A percentile compares a stretch with the other conserved stretches of the same genome.
Evolutionary conservation across 1,140 invertebrate species (phyloP).

Genomic region (Pantala flavescens): DNA sequence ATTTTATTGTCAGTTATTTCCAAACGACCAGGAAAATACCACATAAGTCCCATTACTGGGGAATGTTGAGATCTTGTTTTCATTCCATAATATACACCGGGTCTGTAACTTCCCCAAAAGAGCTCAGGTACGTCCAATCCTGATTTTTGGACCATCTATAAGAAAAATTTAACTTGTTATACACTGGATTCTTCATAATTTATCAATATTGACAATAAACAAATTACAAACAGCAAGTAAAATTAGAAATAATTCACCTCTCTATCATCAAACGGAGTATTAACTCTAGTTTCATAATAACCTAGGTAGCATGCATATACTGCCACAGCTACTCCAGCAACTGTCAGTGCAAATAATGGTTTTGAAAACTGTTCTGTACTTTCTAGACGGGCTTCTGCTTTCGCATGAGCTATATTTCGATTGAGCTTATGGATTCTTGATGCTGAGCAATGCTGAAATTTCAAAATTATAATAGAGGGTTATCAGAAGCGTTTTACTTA

Average conservation of each 20-base stretch:
- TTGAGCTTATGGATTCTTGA: too few relatives aligned
- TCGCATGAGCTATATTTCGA: background rate
- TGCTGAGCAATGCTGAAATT: too few relatives aligned
- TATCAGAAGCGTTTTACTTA: too few relatives aligned
- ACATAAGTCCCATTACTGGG: slow-evolving; percentile 88
- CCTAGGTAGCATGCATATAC: slow-evolving; percentile 66
- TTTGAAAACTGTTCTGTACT: background rate
- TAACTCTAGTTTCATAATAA: slow-evolving; percentile 76
- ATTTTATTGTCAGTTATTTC: slow-evolving; percentile 55
- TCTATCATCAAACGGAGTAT: slow-evolving; percentile 67
- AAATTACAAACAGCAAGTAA: background rate
- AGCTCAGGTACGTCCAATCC: slow-evolving; percentile 62
- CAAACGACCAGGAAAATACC: slow-evolving; percentile 71
- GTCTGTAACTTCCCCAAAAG: slow-evolving; percentile 89
- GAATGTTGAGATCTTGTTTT: slow-evolving; percentile 82
- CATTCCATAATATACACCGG: slow-evolving; percentile 80
- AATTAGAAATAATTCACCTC: slow-evolving; percentile 41
- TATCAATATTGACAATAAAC: background rate
- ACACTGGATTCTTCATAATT: background rate
- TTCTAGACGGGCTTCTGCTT: background rate
- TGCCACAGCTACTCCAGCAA: slow-evolving; percentile 38
- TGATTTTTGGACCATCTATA: slow-evolving; percentile 51
- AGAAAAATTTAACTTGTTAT: background rate
- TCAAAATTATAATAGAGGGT: too few relatives aligned
- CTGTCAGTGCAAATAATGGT: background rate